Conservation (phyloP, 2,888 invertebrate genomes). For the Cremastobaeus sp. region DNA sequence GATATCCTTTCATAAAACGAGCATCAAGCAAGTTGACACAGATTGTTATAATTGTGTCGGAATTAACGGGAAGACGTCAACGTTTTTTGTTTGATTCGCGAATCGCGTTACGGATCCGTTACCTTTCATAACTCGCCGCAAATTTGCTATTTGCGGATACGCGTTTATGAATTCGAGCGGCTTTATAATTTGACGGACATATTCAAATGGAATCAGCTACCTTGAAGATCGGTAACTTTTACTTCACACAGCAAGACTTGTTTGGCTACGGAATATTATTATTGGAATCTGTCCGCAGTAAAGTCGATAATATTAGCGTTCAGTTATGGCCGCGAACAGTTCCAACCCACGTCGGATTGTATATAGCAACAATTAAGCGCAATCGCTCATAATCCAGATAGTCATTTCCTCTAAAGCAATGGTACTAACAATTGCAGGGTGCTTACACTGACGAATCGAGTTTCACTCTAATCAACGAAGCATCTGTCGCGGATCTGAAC, state of each 20-base stretch:
- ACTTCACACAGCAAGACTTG: slow-evolving; percentile 21
- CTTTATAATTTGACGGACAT: slow-evolving; percentile 11
- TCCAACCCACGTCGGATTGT: too few relatives aligned
- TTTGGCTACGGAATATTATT: slow-evolving; percentile 27
- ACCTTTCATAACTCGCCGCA: neutral
- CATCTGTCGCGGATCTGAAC: slow-evolving; percentile 84
- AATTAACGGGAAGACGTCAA: slow-evolving; percentile 3
- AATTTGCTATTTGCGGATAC: slow-evolving; percentile 10
- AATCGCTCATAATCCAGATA: neutral
- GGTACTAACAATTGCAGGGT: slow-evolving; percentile 79
- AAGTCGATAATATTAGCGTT: slow-evolving; percentile 19
- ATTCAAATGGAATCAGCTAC: slow-evolving; percentile 46
- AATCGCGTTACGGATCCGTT: slow-evolving; percentile 13
- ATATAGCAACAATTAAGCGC: neutral
- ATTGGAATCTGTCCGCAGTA: too few relatives aligned
- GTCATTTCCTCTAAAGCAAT: too few relatives aligned
- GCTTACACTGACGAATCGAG: slow-evolving; percentile 84
- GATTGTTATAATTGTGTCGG: neutral
- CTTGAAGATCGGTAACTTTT: slow-evolving; percentile 43
- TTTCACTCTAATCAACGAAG: slow-evolving; percentile 84
- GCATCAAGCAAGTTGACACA: slow-evolving; percentile 2
- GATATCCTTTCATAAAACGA: neutral
- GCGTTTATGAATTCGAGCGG: slow-evolving; percentile 4
- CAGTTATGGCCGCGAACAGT: too few relatives aligned
- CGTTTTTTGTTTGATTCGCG: neutral